Evolutionary conservation across 1,140 invertebrate species (phyloP).

Genomic region (Samia ricini): DNA sequence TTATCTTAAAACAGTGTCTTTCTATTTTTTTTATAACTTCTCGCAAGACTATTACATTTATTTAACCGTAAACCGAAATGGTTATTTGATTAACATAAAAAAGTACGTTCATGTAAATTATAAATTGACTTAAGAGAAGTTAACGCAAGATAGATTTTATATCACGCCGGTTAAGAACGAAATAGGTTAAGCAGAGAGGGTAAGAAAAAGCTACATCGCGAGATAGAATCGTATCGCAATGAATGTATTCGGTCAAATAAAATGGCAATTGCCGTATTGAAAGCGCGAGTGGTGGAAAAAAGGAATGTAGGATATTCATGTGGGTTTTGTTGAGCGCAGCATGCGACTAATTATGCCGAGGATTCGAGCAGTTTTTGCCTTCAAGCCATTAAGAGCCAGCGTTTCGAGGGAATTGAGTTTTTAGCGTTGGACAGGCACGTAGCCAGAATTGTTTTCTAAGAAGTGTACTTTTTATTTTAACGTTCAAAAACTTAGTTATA

Average conservation of each 20-base stretch:
- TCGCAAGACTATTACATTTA: too few species aligned
- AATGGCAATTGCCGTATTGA: conserved; percentile 11
- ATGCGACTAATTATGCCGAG: conserved; percentile 13
- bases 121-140: background rate
- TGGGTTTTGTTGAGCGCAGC: conserved; percentile 5
- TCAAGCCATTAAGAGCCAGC: conserved; percentile 9
- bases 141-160: background rate
- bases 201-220: background rate
- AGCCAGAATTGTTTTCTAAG: conserved; percentile 8
- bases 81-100: too few species aligned
- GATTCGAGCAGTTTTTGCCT: conserved; percentile 8
- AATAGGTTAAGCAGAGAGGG: conserved; percentile 1
- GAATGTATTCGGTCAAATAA: background rate
- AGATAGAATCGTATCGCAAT: conserved; percentile 6
- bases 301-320: conserved; percentile 9
- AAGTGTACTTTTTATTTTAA: background rate
- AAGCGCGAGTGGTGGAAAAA: background rate
- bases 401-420: conserved; percentile 10
- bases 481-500: background rate
- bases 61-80: too few species aligned
- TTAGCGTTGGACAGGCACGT: conserved; percentile 8
- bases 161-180: background rate
- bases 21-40: too few species aligned
- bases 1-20: too few species aligned
- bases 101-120: too few species aligned